Evolutionary conservation across 2,888 invertebrate genomes (phyloP).

Genomic region (Melanostoma scalare): DNA sequence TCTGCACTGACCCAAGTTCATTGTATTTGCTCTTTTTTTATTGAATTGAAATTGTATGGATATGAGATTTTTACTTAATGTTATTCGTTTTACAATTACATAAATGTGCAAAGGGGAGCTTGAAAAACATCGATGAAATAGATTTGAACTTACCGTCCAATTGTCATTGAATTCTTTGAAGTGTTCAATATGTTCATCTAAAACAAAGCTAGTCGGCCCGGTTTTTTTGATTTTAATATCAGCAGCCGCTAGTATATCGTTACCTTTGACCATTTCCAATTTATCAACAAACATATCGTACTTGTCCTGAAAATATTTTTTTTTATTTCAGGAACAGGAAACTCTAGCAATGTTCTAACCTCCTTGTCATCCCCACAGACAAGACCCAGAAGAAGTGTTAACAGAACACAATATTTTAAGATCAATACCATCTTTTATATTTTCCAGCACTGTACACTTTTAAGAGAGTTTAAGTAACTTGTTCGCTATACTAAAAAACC

Average conservation of each 20-base stretch:
- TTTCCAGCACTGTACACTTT: neutral
- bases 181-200: conserved; percentile 76
- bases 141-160: conserved; percentile 75
- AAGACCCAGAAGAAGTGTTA: neutral
- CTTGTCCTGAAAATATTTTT: neutral
- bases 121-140: neutral
- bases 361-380: neutral
- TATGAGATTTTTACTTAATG: neutral
- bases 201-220: conserved; percentile 61
- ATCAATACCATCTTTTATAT: neutral
- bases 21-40: too few relatives aligned
- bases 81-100: neutral
- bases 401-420: neutral
- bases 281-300: conserved; percentile 69
- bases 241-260: conserved; percentile 70
- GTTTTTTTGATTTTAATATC: conserved; percentile 73
- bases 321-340: neutral
- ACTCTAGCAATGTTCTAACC: neutral
- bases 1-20: too few relatives aligned
- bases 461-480: too few relatives aligned
- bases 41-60: too few relatives aligned
- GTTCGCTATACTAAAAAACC: too few relatives aligned
- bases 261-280: conserved; percentile 69
- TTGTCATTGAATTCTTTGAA: conserved; percentile 75
- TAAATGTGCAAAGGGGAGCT: neutral